These are phyloP conservation scores for Scomberomorus guttatus DNA, from an alignment of 2,797 vertebrate genomes.

Conservation along the genomic window DNA sequence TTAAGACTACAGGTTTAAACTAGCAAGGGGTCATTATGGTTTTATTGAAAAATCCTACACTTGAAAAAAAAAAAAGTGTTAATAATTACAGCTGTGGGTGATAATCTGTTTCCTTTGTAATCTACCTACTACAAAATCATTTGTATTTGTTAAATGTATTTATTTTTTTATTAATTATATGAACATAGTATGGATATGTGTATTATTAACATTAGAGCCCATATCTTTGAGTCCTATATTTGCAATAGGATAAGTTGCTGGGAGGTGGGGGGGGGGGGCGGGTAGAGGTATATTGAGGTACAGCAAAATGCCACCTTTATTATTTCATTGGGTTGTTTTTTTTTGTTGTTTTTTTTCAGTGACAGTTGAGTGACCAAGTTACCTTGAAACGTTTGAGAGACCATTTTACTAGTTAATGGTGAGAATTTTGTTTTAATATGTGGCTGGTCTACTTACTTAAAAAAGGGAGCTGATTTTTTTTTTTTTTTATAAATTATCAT, in stretches of 20 bases:
- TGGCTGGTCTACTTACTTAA: slow-evolving; percentile 82
- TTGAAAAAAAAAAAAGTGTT: slow-evolving; percentile 70
- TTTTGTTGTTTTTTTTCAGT: slow-evolving; percentile 46
- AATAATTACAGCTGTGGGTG: slow-evolving; percentile 68
- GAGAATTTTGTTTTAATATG: slow-evolving; percentile 77
- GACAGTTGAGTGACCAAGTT: slow-evolving; percentile 85
- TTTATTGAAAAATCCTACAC: slow-evolving; percentile 77
- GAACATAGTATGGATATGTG: slow-evolving; percentile 79
- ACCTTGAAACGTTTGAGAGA: slow-evolving; percentile 74
- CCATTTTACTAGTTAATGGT: slow-evolving; percentile 77
- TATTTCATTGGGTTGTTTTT: slow-evolving; percentile 50
- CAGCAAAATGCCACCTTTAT: slow-evolving; percentile 69
- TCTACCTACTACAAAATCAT: slow-evolving; percentile 78
- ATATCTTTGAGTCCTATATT: slow-evolving; percentile 75
- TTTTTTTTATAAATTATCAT: slow-evolving; percentile 38
- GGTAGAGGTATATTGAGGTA: slow-evolving; percentile 65
- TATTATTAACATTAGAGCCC: slow-evolving; percentile 77
- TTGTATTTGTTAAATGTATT: slow-evolving; percentile 88
- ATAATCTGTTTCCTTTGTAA: slow-evolving; percentile 69
- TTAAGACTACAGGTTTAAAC: slow-evolving; percentile 64
- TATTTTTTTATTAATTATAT: slow-evolving; percentile 88
- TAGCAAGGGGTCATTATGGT: slow-evolving; percentile 67
- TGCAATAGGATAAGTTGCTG: slow-evolving; percentile 58
- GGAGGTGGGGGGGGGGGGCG: slow-evolving; percentile 44
- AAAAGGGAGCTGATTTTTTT: slow-evolving; percentile 70